Evolutionary conservation across 2,113 vertebrate genomes (phyloP).

Genomic region (Apodemus speciosus): DNA sequence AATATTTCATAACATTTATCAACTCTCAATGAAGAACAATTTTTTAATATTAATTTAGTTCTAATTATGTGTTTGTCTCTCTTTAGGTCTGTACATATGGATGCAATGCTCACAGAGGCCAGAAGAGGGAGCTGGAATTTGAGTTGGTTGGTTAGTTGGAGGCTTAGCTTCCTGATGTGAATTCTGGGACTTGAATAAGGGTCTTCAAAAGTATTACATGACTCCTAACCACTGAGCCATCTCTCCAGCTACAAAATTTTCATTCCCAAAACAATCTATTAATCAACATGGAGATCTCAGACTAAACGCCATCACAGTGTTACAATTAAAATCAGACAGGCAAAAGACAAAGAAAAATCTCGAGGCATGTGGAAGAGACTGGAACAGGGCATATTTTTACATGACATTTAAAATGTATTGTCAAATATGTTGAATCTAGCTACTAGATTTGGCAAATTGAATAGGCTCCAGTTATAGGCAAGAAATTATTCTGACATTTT

Average conservation of each 20-base stretch:
- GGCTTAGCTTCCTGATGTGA: background rate
- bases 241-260: background rate
- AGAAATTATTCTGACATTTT: background rate
- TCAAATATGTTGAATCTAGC: background rate
- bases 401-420: conserved; percentile 27
- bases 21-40: background rate
- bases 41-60: background rate
- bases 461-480: background rate
- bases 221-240: background rate
- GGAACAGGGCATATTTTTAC: conserved; percentile 3
- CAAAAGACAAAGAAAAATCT: background rate
- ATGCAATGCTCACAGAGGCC: background rate
- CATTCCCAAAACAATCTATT: background rate
- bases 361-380: background rate
- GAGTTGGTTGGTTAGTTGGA: background rate
- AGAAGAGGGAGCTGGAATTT: background rate
- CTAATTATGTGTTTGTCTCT: background rate
- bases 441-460: background rate
- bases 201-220: background rate
- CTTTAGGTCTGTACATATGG: background rate
- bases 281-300: background rate
- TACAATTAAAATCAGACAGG: background rate
- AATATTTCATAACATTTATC: background rate
- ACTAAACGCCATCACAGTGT: background rate
- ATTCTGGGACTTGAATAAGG: background rate